Percentiles rank a stretch among this genome's conserved stretches.
Conservation (phyloP, 2,797 vertebrate genomes). For the Poecile montanus region DNA sequence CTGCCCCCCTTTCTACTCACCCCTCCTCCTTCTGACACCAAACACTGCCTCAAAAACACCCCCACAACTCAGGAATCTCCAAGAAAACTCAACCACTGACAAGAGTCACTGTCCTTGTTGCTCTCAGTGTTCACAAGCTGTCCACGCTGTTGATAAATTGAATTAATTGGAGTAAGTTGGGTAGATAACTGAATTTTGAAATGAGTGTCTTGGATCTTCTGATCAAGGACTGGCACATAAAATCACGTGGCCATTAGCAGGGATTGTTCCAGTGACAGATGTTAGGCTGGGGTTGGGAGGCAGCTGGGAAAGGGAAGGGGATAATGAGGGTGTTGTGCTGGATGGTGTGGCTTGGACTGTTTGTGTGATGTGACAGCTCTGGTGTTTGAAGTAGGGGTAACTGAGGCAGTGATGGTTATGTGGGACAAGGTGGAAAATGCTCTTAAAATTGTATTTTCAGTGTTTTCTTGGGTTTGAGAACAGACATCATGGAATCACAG, state of each 20-base stretch:
- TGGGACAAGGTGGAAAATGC: background rate
- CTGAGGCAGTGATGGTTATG: background rate
- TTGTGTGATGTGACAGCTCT: background rate
- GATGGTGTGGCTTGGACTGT: background rate
- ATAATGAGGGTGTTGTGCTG: background rate
- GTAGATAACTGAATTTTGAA: background rate
- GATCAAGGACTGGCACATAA: background rate
- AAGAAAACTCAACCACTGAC: background rate
- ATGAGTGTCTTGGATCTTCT: background rate
- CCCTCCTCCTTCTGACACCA: background rate
- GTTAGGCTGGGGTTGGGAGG: background rate
- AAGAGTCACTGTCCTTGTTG: background rate
- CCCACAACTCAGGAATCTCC: background rate
- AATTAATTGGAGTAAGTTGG: background rate
- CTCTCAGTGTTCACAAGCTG: background rate
- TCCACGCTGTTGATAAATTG: background rate
- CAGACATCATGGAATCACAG: accelerated
- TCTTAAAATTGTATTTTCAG: background rate
- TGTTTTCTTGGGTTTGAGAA: background rate
- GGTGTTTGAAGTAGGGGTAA: background rate
- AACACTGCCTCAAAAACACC: background rate
- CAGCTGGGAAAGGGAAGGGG: background rate
- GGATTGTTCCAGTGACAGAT: background rate
- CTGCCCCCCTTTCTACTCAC: background rate
- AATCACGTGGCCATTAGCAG: background rate